Base-by-base conservation (phyloP, 2,888 invertebrate genomes). In the Melitaea athalia region DNA sequence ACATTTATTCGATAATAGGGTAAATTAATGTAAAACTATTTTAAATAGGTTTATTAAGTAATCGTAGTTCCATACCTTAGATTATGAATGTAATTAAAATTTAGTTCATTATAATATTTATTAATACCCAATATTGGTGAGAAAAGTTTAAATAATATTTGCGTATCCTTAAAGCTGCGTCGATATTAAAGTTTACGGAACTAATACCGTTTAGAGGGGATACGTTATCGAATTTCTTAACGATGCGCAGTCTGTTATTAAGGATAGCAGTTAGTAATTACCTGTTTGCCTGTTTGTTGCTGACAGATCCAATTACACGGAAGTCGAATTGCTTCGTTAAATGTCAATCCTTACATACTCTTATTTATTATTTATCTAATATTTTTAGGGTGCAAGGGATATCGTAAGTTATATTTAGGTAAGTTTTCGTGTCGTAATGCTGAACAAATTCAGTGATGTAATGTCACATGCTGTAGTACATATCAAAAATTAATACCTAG, bases 221-320 rank as follows among this genome's bases (percentile, higher is more conserved):
- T 72, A 74, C 78, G 78, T 83, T 80, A 81, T 86, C 81, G 79
- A 81, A 81, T 85, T 81, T 86, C 87, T 82, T 77, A 79, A 70
- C 72, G 76, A 76, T 77, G 76, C 75, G 76, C 77, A 76, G 77
- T 77, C 81, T 86, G 85, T 89, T 87, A 86, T 88, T 88, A 88
- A 85, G 83, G 84, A 82, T 83, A 85, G 82, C 81, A 83, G 80
- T 81, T 81, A 80, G 84, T 89, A 91, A 90, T 90, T 91, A 90
- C 89, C 88, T 87, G 85, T 84, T 89, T 88, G 88, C 87, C 87
- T 87, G 86, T 85, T 88, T 91, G 90, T 81, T 80, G 78, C 85
- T 87, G 91, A 91, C 91, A 90, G 87, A 86, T 91, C 86, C 90
- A 89, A 91, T 92, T 91, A 90, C 86, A 86, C 83, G 85, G 84